Evolutionary conservation across 2,888 invertebrate genomes (phyloP).

Genomic region (Julus scandinavius): DNA sequence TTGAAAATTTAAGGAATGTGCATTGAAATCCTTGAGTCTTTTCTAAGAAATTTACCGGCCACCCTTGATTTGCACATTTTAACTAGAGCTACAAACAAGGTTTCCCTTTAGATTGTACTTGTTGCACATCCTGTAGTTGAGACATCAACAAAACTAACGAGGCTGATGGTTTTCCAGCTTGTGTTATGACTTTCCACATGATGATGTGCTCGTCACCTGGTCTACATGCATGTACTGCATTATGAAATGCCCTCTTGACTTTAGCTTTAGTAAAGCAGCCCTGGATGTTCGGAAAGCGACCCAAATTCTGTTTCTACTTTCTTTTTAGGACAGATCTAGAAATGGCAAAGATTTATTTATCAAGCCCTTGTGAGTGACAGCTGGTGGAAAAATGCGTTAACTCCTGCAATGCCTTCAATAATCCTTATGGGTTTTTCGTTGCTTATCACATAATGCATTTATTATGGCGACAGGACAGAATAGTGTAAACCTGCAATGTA

Average conservation of each 20-base stretch:
- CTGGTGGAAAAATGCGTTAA: conserved; percentile 15
- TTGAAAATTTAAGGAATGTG: too few species aligned
- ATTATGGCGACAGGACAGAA: neutral
- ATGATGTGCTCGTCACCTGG: neutral
- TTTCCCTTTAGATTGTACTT: neutral
- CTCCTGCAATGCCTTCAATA: conserved; percentile 1
- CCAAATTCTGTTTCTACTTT: neutral
- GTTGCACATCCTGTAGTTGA: neutral
- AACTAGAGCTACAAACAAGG: neutral
- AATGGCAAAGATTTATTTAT: conserved; percentile 20
- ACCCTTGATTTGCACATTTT: neutral
- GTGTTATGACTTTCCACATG: neutral
- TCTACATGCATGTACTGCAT: neutral
- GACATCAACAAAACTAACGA: neutral
- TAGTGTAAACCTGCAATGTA: neutral
- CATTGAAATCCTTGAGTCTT: too few species aligned
- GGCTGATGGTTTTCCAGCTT: neutral
- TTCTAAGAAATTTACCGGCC: too few species aligned
- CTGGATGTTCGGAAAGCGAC: neutral
- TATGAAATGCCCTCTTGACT: conserved; percentile 23
- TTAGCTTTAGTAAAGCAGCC: neutral
- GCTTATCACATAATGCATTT: conserved; percentile 22
- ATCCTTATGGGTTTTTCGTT: conserved; percentile 12
- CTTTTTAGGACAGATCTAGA: conserved; percentile 35
- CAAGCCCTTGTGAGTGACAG: conserved; percentile 6